Percentiles rank a stretch among this genome's conserved stretches.
These are phyloP conservation scores for Anarhynchus alexandrinus DNA, from an alignment of 2,113 vertebrate genomes.

Conservation along the genomic window DNA sequence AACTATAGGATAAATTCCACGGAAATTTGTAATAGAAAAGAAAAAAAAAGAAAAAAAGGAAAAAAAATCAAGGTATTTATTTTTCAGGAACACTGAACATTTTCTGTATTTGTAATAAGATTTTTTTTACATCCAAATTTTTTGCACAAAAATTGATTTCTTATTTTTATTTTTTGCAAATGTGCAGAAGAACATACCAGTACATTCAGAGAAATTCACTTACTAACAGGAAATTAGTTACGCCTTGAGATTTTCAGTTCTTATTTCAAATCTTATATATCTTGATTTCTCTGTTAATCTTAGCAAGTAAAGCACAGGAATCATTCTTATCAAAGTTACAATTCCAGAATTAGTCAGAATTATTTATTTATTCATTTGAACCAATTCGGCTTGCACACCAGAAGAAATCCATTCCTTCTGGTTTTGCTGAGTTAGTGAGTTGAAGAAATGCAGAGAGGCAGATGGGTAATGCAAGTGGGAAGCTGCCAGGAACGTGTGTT, in stretches of 20 bases:
- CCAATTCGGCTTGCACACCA: background rate
- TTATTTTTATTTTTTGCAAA: background rate
- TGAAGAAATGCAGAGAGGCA: background rate
- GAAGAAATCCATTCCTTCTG: background rate
- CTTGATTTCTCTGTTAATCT: background rate
- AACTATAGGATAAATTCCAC: background rate
- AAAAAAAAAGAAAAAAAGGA: background rate
- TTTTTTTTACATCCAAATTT: background rate
- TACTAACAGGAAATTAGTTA: background rate
- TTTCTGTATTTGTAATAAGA: background rate
- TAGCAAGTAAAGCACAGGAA: background rate
- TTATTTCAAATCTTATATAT: background rate
- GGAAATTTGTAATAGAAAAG: background rate
- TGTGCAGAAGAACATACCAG: background rate
- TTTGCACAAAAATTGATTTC: background rate
- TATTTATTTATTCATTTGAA: background rate
- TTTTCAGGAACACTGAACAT: background rate
- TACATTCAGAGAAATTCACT: background rate
- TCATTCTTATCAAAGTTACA: background rate
- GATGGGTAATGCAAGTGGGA: background rate
- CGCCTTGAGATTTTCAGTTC: background rate
- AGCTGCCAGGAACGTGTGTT: background rate
- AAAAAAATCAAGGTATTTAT: background rate
- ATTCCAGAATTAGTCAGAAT: background rate
- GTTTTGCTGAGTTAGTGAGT: background rate